These are phyloP conservation scores for Triops cancriformis DNA, from an alignment of 1,140 invertebrate species.

Conservation along the genomic window DNA sequence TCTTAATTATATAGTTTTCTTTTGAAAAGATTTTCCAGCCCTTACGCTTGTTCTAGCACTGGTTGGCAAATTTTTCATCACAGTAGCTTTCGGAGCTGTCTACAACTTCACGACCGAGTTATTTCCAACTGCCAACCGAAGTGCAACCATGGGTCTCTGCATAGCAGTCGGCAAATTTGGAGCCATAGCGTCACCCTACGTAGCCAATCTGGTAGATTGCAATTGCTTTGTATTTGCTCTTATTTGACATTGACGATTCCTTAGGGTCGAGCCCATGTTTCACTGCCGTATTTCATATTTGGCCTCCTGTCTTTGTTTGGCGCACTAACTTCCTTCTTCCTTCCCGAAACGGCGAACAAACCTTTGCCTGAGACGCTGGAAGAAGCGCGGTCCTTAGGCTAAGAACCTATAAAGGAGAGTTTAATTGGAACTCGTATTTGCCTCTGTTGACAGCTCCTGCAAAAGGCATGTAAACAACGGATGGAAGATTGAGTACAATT, in stretches of 20 bases:
- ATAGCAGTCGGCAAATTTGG: constrained; percentile 25
- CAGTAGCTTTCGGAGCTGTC: constrained; percentile 38
- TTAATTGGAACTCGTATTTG: neutral
- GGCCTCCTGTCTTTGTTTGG: neutral
- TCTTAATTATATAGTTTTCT: neutral
- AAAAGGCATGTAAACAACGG: constrained; percentile 6
- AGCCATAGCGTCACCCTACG: constrained; percentile 18
- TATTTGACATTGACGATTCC: neutral
- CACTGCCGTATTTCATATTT: constrained; percentile 23
- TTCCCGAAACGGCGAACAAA: constrained; percentile 22
- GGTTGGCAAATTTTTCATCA: constrained; percentile 41
- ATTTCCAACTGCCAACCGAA: constrained; percentile 26
- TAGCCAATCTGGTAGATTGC: constrained; percentile 24
- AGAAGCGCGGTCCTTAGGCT: constrained; percentile 15
- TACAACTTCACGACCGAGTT: constrained; percentile 33
- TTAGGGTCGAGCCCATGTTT: constrained; percentile 6
- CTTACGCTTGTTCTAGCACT: constrained; percentile 33
- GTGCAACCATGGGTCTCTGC: constrained; percentile 21
- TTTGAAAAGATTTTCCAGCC: constrained; percentile 23
- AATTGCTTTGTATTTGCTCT: neutral
- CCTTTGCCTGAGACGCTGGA: constrained; percentile 19
- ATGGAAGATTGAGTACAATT: constrained; percentile 1
- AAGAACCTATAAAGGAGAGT: neutral
- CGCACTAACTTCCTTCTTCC: neutral
- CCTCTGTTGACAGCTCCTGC: neutral